Evolutionary conservation across 1,140 invertebrate species (phyloP).

Genomic region (Drosophila parabipectinata): DNA sequence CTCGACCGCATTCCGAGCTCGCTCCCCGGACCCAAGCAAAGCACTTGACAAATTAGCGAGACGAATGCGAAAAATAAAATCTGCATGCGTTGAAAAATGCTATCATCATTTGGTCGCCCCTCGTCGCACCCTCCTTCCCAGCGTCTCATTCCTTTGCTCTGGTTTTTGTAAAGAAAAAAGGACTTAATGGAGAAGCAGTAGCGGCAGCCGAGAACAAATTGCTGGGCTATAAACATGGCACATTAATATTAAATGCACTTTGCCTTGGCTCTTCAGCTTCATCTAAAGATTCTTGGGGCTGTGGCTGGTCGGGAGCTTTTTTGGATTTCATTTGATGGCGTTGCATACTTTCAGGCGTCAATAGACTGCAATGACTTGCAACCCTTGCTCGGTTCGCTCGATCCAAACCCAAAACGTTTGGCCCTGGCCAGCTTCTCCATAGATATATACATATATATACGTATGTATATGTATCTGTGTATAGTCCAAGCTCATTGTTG

Average conservation of each 20-base stretch:
- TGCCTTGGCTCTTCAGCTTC: slow-evolving; percentile 16
- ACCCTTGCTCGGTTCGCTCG: slow-evolving; percentile 33
- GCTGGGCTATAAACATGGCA: slow-evolving; percentile 69
- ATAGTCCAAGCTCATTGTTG: slow-evolving; percentile 38
- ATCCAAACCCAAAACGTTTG: slow-evolving; percentile 68
- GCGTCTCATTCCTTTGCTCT: slow-evolving; percentile 9
- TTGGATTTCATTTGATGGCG: slow-evolving; percentile 40
- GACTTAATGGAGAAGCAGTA: slow-evolving; percentile 21
- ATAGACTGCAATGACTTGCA: slow-evolving; percentile 77
- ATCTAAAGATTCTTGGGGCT: slow-evolving; percentile 21
- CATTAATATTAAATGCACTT: slow-evolving; percentile 80
- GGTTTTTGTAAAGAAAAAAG: slow-evolving; percentile 29
- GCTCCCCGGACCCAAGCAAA: slow-evolving; percentile 1
- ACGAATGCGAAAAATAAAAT: slow-evolving; percentile 55
- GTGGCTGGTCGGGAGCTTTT: background rate
- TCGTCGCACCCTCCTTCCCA: background rate
- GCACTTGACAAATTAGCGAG: slow-evolving; percentile 68
- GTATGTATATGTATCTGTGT: background rate
- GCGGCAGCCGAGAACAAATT: slow-evolving; percentile 59
- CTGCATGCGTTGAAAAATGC: slow-evolving; percentile 70
- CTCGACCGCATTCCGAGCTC: slow-evolving; percentile 22
- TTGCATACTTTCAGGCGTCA: slow-evolving; percentile 79
- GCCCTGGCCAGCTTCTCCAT: slow-evolving; percentile 10
- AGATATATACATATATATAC: background rate
- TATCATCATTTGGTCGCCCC: slow-evolving; percentile 54